A percentile compares a stretch with the other conserved stretches of the same genome.
Evolutionary conservation across 37 sponge, comb jelly and placozoan species (phyloP).

Genomic region (Eunapius fragilis): DNA sequence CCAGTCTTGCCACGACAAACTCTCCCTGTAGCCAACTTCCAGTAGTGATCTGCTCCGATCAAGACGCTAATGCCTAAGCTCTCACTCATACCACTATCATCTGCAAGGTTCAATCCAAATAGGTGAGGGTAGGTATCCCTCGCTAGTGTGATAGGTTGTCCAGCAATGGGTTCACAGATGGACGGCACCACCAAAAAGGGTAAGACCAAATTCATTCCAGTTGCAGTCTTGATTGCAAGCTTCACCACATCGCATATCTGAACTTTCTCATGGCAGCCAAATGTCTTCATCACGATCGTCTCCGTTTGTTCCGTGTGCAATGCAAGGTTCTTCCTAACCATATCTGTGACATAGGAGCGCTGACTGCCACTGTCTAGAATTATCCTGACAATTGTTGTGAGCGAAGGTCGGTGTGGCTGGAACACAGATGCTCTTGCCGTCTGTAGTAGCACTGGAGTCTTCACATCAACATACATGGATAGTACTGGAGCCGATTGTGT

Average conservation of each 20-base stretch:
- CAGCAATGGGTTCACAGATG: slow-evolving; percentile 25
- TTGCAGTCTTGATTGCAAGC: neutral
- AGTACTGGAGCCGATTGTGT: neutral
- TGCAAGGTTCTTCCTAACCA: neutral
- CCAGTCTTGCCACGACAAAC: slow-evolving; percentile 15
- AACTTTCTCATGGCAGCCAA: slow-evolving; percentile 13
- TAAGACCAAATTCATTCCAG: neutral
- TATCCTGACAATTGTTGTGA: neutral
- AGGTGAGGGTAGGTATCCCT: slow-evolving; percentile 9
- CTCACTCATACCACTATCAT: neutral
- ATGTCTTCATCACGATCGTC: slow-evolving; percentile 20
- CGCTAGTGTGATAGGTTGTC: slow-evolving; percentile 14
- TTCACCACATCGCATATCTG: slow-evolving; percentile 16
- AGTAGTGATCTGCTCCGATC: slow-evolving; percentile 44
- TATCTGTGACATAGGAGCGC: slow-evolving; percentile 15
- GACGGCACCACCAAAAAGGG: slow-evolving; percentile 22
- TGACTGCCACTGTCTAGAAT: slow-evolving; percentile 37
- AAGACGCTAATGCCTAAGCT: too few relatives aligned
- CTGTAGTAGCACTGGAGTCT: neutral
- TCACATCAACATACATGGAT: neutral
- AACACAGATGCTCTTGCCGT: neutral
- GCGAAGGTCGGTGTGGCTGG: neutral
- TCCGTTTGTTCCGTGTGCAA: neutral
- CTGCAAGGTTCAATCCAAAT: slow-evolving; percentile 25
- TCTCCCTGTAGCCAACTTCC: slow-evolving; percentile 32